These are phyloP conservation scores for Sander lucioperca DNA, from an alignment of 2,113 vertebrate species.

Conservation along the genomic window DNA sequence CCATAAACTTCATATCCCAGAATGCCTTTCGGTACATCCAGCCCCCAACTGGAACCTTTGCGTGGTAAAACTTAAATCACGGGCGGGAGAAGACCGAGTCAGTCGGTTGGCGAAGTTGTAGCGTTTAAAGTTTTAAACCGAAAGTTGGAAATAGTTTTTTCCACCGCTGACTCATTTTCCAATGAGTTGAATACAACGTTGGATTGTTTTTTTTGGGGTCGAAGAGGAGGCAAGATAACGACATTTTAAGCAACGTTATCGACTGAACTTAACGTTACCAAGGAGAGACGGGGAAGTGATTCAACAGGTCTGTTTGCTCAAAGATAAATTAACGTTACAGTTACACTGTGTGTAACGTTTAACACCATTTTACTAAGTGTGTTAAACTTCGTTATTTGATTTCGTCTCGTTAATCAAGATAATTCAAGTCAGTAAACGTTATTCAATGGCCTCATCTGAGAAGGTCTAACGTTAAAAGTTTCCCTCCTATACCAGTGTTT, in stretches of 20 bases:
- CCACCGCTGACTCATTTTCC: neutral
- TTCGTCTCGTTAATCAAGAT: rapidly evolving
- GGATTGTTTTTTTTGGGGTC: neutral
- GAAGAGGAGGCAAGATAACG: neutral
- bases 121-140: neutral
- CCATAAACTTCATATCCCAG: constrained; percentile 68
- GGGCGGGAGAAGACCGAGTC: constrained; percentile 73
- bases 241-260: neutral
- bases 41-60: constrained; percentile 35
- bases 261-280: neutral
- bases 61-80: constrained; percentile 73
- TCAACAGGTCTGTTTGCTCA: constrained; percentile 61
- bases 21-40: constrained; percentile 12
- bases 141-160: neutral
- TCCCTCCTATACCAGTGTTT: constrained; percentile 51
- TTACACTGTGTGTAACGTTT: neutral
- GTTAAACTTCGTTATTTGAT: too few species aligned
- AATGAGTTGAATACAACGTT: neutral
- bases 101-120: neutral
- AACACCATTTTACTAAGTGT: neutral
- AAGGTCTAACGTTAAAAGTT: neutral
- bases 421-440: rapidly evolving
- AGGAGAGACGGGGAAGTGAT: constrained; percentile 44
- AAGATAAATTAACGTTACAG: neutral
- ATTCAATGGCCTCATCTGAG: neutral